Base-by-base conservation (phyloP, 2,888 invertebrate species). In the Aquatica leii region DNA sequence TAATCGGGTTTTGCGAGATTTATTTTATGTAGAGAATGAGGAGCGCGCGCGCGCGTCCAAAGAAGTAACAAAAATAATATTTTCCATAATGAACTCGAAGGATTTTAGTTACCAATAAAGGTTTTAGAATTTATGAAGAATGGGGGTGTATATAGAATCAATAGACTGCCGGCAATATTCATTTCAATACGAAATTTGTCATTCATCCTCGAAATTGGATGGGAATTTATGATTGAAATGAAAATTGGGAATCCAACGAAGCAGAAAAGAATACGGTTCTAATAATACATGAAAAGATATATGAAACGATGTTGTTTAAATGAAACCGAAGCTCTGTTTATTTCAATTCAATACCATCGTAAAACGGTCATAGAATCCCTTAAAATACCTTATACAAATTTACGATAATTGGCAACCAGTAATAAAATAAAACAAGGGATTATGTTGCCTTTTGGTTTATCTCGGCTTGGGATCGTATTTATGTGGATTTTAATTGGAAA, bases 211-310 rank as follows among this genome's bases (percentile, higher is more conserved):
- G 81, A 81, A 79, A 79, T 80, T 81, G 81, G 79, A 81, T 80
- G 80, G 78, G 77, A 81, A 81, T 80, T 81, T 81, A 78, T 77
- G 79, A 82, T 81, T 80, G 81, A 79, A 80, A 82, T 81, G 81
- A 81, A 82, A 81, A 81, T 81, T 78, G 79, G 69, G 70, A 70
- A 71, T 70, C 69, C 73, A 67, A 63, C 74, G 74, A 71, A 73
- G 73, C 74, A 72, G 77, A 77, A 78, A 78, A 78, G 77, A 78
- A 78, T 79, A 77, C 77, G 77, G 70, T 69, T 74, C 75, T 77
- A 76, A 76, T 77, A 76, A 76, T 76, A 77, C 73, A 75, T 75
- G 74, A 74, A 75, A 74, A 74, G 73, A 71, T 71, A 72, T 68
- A 69, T 59, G 60, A 65, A 58, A 62, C 64, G 57, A 61, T 59